Evolutionary conservation across 2,113 vertebrate genomes (phyloP), one percentile per base, ranked within the genome.

Genomic region (Eptesicus fuscus): DNA sequence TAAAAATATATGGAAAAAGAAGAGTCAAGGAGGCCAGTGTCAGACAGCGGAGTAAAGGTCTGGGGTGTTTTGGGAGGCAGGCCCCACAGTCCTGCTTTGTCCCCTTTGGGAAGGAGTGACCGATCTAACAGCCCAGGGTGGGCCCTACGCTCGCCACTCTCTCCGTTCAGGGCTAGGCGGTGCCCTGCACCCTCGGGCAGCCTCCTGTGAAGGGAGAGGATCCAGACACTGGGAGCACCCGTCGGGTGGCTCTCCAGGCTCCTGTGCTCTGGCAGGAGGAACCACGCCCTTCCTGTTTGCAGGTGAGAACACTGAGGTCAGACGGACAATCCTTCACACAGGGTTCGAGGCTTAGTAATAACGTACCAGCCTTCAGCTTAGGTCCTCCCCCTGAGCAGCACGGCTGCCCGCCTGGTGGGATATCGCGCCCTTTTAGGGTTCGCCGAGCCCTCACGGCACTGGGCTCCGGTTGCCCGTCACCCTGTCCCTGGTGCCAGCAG

Each of bases 351-450:
- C 25, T 83, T 32, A 49, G 63, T 88, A 77, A 17, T 9, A 16
- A 92, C 73, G 37, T 22, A 47, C 25, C n/a, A 42, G 8, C 20
- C 42, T 96, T 74, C 9, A 47, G 7, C 4, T 1, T 13, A 14
- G 69, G 13, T 79, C 51, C 47, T 7, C 3, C 53, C 28, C 22
- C 47, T 13, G 73, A 70, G 44, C 7, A 56, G 71, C 47, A 73
- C 2, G 37, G 25, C 32, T 18, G 11, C n/a, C n/a, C 23, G 4
- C 25, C 0, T 17, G 7, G 32, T 7, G 9, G 56, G 11, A 6
- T 20, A 40, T 59, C n/a, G 25, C 63, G 44, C 42, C 49, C 44
- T 61, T 40, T 37, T n/a, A 59, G 76, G 2, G 20, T 40, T 67
- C 44, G 14, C 25, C 4, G n/a, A 90, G 13, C 42, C 73, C 44